phyloP scores from a whole-genome alignment of 2,797 vertebrate genomes.

The Fistularia tabacaria region DNA sequence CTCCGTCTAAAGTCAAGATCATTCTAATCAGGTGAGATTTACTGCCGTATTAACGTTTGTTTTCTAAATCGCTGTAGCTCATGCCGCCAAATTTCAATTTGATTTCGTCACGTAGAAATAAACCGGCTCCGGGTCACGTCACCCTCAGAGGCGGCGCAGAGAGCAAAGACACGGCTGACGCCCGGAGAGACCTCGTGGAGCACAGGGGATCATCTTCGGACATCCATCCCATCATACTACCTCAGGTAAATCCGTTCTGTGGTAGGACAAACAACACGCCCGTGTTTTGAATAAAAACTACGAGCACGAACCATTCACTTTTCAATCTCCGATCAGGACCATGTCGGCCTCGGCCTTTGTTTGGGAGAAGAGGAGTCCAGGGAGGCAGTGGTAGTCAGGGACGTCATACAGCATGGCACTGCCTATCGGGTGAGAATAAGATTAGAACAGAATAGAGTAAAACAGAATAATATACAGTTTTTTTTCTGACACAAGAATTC shows the following conservation, averaged over 20 bases:
- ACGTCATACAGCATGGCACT: conserved; percentile 49
- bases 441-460: too few relatives aligned
- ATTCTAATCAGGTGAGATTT: conserved; percentile 85
- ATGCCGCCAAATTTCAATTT: neutral
- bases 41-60: too few relatives aligned
- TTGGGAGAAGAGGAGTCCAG: conserved; percentile 32
- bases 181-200: conserved; percentile 19
- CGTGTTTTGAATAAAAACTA: too few relatives aligned
- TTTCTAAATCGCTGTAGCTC: neutral
- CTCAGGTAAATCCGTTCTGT: conserved; percentile 46
- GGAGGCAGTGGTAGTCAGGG: conserved; percentile 36
- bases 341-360: conserved; percentile 45
- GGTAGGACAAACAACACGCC: neutral
- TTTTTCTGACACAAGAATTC: too few relatives aligned
- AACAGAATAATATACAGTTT: too few relatives aligned
- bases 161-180: conserved; percentile 44
- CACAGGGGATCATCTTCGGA: conserved; percentile 31
- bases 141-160: conserved; percentile 66
- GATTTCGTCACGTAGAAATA: conserved; percentile 73
- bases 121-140: conserved; percentile 77
- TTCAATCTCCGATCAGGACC: conserved; percentile 38
- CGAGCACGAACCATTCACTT: too few relatives aligned
- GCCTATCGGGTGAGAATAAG: conserved; percentile 55
- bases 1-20: conserved; percentile 87
- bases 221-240: conserved; percentile 39